phyloP scores from a whole-genome alignment of 2,113 vertebrate species.

The Lampris megalopsis region DNA sequence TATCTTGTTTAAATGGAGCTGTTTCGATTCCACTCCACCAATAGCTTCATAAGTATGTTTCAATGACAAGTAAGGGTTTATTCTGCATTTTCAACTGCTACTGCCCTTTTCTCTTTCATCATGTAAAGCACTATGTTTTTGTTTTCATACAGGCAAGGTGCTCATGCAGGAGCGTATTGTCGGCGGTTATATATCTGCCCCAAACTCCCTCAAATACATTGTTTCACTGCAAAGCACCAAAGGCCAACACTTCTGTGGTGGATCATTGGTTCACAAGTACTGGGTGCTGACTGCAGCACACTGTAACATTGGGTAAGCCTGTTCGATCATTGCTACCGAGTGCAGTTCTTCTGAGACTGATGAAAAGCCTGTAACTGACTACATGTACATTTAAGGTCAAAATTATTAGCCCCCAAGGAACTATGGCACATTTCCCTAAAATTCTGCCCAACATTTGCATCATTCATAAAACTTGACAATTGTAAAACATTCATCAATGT shows the following conservation, averaged over 20 bases:
- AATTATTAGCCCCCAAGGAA: too few relatives aligned
- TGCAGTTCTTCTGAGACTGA: too few relatives aligned
- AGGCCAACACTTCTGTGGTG: constrained; percentile 86
- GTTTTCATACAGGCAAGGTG: constrained; percentile 38
- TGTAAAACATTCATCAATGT: too few relatives aligned
- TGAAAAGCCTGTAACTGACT: too few relatives aligned
- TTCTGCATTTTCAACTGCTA: neutral
- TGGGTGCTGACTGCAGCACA: constrained; percentile 92
- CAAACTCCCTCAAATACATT: constrained; percentile 83
- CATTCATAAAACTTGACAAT: too few relatives aligned
- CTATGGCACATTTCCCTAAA: too few relatives aligned
- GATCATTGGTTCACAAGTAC: constrained; percentile 85
- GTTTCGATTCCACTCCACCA: too few relatives aligned
- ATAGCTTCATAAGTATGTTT: too few relatives aligned
- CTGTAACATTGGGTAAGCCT: constrained; percentile 85
- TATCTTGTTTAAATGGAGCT: too few relatives aligned
- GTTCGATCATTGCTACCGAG: neutral
- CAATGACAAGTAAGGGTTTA: too few relatives aligned
- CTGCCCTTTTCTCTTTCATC: neutral
- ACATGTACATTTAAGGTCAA: too few relatives aligned
- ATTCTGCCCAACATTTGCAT: too few relatives aligned
- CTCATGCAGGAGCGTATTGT: constrained; percentile 75
- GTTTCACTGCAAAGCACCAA: constrained; percentile 83
- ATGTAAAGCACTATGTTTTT: constrained; percentile 15
- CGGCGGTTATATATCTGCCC: constrained; percentile 77